These are phyloP conservation scores for Saturnia pavonia DNA, from an alignment of 2,888 invertebrate species.

Conservation along the genomic window DNA sequence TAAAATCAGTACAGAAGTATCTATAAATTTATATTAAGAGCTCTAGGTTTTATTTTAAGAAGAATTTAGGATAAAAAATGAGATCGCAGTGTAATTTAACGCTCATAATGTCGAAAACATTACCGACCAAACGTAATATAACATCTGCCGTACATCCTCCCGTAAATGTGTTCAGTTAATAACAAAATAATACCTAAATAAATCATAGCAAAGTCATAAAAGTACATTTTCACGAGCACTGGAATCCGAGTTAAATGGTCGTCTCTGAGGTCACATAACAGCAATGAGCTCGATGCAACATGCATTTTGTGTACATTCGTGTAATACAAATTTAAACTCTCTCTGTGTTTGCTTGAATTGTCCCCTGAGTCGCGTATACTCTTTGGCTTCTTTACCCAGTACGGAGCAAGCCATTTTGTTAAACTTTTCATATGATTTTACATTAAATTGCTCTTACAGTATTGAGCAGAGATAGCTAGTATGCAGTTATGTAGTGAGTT, in stretches of 20 bases:
- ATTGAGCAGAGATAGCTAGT: background rate
- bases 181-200: conserved; percentile 22
- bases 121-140: conserved; percentile 24
- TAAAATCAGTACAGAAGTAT: background rate
- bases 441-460: conserved; percentile 13
- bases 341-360: conserved; percentile 16
- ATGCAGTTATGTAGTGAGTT: background rate
- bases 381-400: conserved; percentile 4
- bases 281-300: conserved; percentile 17
- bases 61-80: background rate
- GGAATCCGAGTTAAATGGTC: conserved; percentile 12
- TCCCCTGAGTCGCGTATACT: conserved; percentile 8
- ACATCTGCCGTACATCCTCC: conserved; percentile 16
- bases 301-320: conserved; percentile 16
- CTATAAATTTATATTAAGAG: background rate
- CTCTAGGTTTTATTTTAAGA: conserved; percentile 23
- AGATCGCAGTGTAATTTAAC: conserved; percentile 20
- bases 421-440: conserved; percentile 12
- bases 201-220: conserved; percentile 17
- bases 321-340: conserved; percentile 17
- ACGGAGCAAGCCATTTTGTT: conserved; percentile 5
- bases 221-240: conserved; percentile 13
- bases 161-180: conserved; percentile 19
- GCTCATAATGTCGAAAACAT: conserved; percentile 25
- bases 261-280: conserved; percentile 15